These are phyloP conservation scores for Austrolebias charrua DNA, from an alignment of 2,797 vertebrate species.

Conservation along the genomic window DNA sequence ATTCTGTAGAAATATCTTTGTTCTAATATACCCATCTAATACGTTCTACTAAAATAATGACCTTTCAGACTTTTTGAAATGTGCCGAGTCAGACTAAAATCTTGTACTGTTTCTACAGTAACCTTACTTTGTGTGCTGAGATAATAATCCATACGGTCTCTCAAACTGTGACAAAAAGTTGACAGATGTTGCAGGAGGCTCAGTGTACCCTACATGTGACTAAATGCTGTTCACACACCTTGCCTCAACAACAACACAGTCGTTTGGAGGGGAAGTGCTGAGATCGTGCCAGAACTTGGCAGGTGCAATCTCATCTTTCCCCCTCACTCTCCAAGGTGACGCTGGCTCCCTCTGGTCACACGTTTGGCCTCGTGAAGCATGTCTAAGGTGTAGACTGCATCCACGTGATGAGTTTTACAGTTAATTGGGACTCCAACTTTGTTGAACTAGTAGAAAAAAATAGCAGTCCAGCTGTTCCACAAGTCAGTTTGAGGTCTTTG, in stretches of 20 bases:
- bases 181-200: background rate
- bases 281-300: background rate
- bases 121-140: background rate
- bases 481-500: constrained; percentile 31
- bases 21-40: no score
- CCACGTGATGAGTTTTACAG: background rate
- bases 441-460: background rate
- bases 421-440: background rate
- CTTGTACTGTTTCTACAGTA: no score
- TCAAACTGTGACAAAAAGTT: background rate
- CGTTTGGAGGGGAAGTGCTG: background rate
- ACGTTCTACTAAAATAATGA: no score
- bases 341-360: constrained; percentile 15
- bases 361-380: constrained; percentile 5
- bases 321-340: background rate
- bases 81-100: no score
- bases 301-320: constrained; percentile 21
- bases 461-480: background rate
- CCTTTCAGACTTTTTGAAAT: no score
- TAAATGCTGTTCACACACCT: constrained; percentile 6
- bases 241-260: background rate
- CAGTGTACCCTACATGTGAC: background rate
- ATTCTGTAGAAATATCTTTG: no score
- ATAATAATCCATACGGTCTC: background rate
- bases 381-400: background rate